A percentile compares a stretch with the other conserved stretches of the same genome.
These are phyloP conservation scores for Amphiduros pacificus DNA, from an alignment of 2,888 invertebrate species.

Conservation along the genomic window DNA sequence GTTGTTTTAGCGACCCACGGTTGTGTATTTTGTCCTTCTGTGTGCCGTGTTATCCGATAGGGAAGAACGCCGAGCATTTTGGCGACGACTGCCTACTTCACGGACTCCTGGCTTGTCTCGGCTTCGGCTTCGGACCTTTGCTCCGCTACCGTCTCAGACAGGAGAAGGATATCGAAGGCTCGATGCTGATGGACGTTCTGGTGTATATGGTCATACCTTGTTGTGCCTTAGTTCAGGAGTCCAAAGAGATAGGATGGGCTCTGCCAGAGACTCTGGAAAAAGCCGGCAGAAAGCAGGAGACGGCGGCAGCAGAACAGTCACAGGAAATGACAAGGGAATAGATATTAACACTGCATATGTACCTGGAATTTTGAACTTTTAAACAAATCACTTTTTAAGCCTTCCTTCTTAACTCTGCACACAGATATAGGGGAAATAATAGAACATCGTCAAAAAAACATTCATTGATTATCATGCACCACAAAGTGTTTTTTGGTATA, in stretches of 20 bases:
- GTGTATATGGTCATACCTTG: slow-evolving; percentile 5
- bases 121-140: slow-evolving; percentile 14
- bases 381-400: too few species aligned
- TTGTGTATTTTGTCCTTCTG: slow-evolving; percentile 18
- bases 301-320: neutral
- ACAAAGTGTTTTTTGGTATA: too few species aligned
- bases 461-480: too few species aligned
- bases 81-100: slow-evolving; percentile 24
- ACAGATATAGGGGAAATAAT: too few species aligned
- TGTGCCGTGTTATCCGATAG: slow-evolving; percentile 19
- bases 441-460: too few species aligned
- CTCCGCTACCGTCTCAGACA: slow-evolving; percentile 26
- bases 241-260: slow-evolving; percentile 21
- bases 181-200: slow-evolving; percentile 21
- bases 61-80: slow-evolving; percentile 23
- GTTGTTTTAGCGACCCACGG: slow-evolving; percentile 15
- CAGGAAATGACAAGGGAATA: slow-evolving; percentile 1
- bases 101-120: slow-evolving; percentile 19
- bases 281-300: neutral
- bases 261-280: neutral
- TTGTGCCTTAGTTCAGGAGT: slow-evolving; percentile 22
- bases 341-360: too few species aligned
- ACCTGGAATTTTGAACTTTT: too few species aligned
- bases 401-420: too few species aligned
- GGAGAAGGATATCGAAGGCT: slow-evolving; percentile 17